Percentiles rank a stretch among this genome's conserved stretches.
Conservation (phyloP, 2,888 invertebrate species). For the Eurois occulta region DNA sequence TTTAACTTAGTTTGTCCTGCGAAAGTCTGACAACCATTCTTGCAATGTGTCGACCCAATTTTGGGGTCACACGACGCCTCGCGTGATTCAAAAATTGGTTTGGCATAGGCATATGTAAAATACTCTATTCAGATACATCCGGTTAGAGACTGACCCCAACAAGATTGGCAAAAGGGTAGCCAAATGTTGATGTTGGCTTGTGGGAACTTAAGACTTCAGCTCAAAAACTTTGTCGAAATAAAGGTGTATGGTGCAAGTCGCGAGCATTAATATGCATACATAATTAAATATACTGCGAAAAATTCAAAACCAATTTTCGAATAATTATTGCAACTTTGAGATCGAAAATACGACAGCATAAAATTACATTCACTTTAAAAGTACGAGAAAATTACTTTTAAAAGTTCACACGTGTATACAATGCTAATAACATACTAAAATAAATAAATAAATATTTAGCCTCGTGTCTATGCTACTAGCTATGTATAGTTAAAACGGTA, state of each 20-base stretch:
- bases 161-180: neutral
- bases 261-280: neutral
- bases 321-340: neutral
- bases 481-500: neutral
- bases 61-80: neutral
- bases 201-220: neutral
- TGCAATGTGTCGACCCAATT: neutral
- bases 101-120: neutral
- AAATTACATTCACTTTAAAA: neutral
- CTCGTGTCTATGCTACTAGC: neutral
- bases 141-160: neutral
- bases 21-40: neutral
- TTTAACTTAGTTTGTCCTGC: neutral
- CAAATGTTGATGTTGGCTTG: neutral
- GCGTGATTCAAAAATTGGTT: neutral
- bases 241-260: neutral
- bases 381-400: neutral
- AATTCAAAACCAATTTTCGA: neutral
- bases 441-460: too few species aligned
- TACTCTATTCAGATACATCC: neutral
- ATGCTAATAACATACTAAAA: too few species aligned
- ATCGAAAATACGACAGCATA: neutral
- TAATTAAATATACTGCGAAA: neutral
- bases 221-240: too few species aligned
- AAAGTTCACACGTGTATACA: neutral